A percentile compares a stretch with the other conserved stretches of the same genome.
Evolutionary conservation across 1,140 invertebrate genomes (phyloP).

Genomic region (Macrocentrus cingulum): DNA sequence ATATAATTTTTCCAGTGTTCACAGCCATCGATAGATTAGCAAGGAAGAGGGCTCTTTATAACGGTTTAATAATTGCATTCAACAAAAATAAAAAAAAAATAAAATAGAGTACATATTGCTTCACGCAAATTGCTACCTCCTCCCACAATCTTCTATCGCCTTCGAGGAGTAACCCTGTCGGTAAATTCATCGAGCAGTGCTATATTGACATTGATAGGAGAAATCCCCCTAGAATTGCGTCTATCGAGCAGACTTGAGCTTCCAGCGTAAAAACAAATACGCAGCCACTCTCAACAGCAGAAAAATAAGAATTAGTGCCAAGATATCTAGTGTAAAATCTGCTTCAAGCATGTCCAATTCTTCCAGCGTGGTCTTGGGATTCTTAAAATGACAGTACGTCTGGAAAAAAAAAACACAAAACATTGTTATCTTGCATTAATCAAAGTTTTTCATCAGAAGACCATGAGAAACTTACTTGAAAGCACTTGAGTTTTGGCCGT

Average conservation of each 20-base stretch:
- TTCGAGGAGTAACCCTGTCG: constrained; percentile 25
- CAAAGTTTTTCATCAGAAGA: too few relatives aligned
- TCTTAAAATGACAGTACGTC: constrained; percentile 87
- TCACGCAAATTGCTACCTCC: not conserved
- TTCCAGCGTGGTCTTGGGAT: constrained; percentile 85
- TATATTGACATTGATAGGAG: constrained; percentile 37
- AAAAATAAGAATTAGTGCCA: constrained; percentile 86
- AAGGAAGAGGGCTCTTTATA: not conserved
- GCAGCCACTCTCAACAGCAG: constrained; percentile 82
- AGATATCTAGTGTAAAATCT: constrained; percentile 75
- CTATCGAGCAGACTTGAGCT: constrained; percentile 75
- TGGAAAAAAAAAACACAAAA: constrained; percentile 38
- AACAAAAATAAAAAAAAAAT: not conserved
- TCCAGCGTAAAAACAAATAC: constrained; percentile 91
- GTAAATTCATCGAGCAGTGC: constrained; percentile 66
- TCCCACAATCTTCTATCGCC: too few relatives aligned
- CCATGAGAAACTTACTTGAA: constrained; percentile 58
- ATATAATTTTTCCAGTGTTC: constrained; percentile 2
- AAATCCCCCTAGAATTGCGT: not conserved
- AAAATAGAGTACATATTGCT: not conserved
- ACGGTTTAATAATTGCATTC: too few relatives aligned
- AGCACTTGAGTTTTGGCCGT: constrained; percentile 77
- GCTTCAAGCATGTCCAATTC: constrained; percentile 82
- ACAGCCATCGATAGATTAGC: constrained; percentile 23
- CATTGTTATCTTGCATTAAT: too few relatives aligned